Percentiles rank a stretch among this genome's conserved stretches.
Evolutionary conservation across 2,888 invertebrate genomes (phyloP).

Genomic region (Phengaris arion): DNA sequence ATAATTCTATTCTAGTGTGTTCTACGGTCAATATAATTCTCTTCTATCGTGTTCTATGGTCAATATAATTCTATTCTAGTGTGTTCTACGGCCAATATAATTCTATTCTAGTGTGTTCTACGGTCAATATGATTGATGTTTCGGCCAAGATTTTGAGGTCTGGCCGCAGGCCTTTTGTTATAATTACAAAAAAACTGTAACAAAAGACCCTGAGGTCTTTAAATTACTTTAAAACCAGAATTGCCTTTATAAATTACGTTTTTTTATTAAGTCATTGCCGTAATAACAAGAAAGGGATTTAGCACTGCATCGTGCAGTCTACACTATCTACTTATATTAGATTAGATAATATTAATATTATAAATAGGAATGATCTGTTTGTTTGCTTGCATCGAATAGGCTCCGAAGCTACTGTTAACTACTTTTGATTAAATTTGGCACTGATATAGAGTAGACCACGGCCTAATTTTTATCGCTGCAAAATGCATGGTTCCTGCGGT

Average conservation of each 20-base stretch:
- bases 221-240: slow-evolving; percentile 8
- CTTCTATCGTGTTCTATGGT: no score
- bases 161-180: not conserved
- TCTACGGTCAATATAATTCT: not conserved
- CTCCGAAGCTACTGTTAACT: no score
- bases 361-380: no score
- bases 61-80: not conserved
- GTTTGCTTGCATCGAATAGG: no score
- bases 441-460: no score
- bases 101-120: slow-evolving; percentile 3
- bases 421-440: no score
- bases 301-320: no score
- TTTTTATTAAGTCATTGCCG: not conserved
- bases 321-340: no score
- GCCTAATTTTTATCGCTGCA: no score
- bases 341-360: no score
- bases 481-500: no score
- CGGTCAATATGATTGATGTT: not conserved
- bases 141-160: not conserved
- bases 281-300: not conserved
- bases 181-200: slow-evolving; percentile 6
- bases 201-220: not conserved
- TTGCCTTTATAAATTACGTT: not conserved
- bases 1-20: not conserved
- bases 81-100: not conserved